Evolutionary conservation across 2,113 vertebrate genomes (phyloP), one percentile per base, ranked within the genome.

Genomic region (Psettodes erumei): DNA sequence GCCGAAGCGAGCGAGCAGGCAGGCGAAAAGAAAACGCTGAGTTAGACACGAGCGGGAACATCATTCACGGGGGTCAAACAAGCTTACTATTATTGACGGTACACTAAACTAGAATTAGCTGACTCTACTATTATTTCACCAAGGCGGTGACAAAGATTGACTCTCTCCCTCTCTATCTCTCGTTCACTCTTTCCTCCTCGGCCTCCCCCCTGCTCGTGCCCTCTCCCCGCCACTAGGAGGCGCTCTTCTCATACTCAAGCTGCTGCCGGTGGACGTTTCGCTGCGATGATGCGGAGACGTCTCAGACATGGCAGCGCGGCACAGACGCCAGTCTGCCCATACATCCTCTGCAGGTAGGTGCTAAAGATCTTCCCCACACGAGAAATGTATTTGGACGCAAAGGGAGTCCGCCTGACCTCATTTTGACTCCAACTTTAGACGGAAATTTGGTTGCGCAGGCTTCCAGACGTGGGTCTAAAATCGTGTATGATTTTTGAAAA

Each of bases 201-300:
- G 1, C 33, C 47, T 55, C 51, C 38, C 54, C 13, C 35, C 37
- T 7, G n/a, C 68, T 68, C 47, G 71, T 75, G 61, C 37, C 37
- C 38, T 0, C 19, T 40, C 19, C 38, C 48, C 13, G 40, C 92
- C 94, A 93, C 90, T 88, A 93, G 93, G 92, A 90, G 94, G 93
- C 94, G 90, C 91, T 94, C 91, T 94, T 93, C 91, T 90, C 94
- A 81, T 94, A 79, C 87, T 88, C 53, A 84, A 91, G 30, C 76
- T 40, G 67, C 76, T 42, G 72, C 75, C 1, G 19, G 48, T 67
- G 71, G 74, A 58, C 38, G 71, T 75, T 25, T 35, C 25, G 61
- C 81, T 63, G 75, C 21, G 61, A 78, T 55, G 75, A 83, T 82
- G 82, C 77, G 78, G 71, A 55, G 81, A 68, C 19, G 55, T 42